phyloP scores from a whole-genome alignment of 2,113 vertebrate species.

The Ascaphus truei region DNA sequence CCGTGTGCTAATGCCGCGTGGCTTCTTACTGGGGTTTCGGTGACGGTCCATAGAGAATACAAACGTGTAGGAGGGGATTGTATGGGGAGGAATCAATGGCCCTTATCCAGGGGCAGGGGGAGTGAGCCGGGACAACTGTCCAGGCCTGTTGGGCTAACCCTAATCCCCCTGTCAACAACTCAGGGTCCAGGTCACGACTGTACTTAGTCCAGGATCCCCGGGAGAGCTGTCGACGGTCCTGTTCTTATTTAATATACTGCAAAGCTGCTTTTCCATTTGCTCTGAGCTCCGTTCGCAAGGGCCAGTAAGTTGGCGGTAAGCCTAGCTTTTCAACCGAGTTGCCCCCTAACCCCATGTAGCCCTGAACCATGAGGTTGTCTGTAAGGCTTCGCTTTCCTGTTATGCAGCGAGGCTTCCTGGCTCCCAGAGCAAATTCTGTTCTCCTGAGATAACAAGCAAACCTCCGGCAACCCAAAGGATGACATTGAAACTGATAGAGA shows the following conservation, averaged over 20 bases:
- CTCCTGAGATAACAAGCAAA: constrained; percentile 34
- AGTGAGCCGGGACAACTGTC: too few species aligned
- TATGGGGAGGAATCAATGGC: too few species aligned
- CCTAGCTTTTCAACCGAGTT: constrained; percentile 4
- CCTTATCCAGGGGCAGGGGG: too few species aligned
- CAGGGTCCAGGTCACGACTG: too few species aligned
- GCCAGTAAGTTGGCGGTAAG: constrained; percentile 1
- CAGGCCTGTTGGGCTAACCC: too few species aligned
- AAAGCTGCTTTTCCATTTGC: background rate
- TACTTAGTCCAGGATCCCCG: too few species aligned
- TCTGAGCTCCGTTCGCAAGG: background rate
- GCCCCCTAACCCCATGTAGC: background rate
- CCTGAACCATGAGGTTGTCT: constrained; percentile 20
- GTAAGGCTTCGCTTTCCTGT: constrained; percentile 4
- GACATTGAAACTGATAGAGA: constrained; percentile 30
- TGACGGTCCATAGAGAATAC: too few species aligned
- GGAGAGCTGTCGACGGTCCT: too few species aligned
- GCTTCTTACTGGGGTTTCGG: too few species aligned
- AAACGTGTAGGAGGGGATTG: too few species aligned
- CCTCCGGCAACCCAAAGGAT: constrained; percentile 27
- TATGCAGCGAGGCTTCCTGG: constrained; percentile 13
- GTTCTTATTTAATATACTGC: background rate
- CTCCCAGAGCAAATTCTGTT: constrained; percentile 27
- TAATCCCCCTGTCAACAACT: too few species aligned
- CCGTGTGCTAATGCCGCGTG: too few species aligned